These are phyloP conservation scores for Porphyrio hochstetteri DNA, from an alignment of 2,113 vertebrate genomes.

Conservation along the genomic window DNA sequence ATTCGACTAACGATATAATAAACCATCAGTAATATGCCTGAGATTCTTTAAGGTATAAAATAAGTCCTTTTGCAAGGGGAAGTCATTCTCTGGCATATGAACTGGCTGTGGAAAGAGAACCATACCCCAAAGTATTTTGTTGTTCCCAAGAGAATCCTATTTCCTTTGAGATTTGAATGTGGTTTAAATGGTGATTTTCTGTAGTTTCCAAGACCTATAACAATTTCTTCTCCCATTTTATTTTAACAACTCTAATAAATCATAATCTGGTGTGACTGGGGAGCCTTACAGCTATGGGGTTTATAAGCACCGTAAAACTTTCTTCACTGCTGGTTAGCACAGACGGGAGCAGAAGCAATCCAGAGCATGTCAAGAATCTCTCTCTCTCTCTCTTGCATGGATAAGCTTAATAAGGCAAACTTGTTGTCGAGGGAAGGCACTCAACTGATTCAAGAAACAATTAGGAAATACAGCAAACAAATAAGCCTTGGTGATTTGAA, in stretches of 20 bases:
- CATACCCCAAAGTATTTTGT: background rate
- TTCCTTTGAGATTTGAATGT: constrained; percentile 34
- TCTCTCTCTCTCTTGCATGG: background rate
- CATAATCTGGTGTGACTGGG: background rate
- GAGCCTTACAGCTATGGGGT: background rate
- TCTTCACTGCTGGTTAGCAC: constrained; percentile 8
- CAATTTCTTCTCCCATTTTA: constrained; percentile 29
- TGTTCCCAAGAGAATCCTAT: background rate
- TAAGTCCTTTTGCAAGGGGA: background rate
- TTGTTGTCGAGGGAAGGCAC: constrained; percentile 15
- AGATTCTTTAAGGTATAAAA: background rate
- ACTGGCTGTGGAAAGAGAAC: background rate
- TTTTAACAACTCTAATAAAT: constrained; percentile 45
- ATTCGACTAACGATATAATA: background rate
- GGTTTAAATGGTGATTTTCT: constrained; percentile 6
- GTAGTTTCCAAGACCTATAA: constrained; percentile 42
- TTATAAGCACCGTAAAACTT: constrained; percentile 40
- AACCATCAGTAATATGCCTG: background rate
- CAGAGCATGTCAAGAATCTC: constrained; percentile 9
- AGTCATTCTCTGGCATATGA: background rate
- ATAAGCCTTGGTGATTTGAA: constrained; percentile 14
- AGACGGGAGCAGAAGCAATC: constrained; percentile 30
- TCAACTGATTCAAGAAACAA: constrained; percentile 43
- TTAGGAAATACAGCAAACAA: constrained; percentile 49
- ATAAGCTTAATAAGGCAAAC: constrained; percentile 37